phyloP scores from a whole-genome alignment of 2,113 vertebrate species.

The Sinocyclocheilus grahami region DNA sequence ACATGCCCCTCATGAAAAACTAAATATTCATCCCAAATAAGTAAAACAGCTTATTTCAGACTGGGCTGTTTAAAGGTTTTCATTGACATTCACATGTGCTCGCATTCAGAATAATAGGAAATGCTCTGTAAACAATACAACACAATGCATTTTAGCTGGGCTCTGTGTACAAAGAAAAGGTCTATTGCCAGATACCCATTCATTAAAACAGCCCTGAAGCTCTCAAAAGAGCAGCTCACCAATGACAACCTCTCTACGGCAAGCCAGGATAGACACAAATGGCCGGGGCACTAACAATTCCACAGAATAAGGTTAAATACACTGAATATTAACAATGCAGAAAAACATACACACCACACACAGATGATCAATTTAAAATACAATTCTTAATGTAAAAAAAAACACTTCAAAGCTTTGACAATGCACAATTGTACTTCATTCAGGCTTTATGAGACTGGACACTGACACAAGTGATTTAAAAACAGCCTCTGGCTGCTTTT shows the following conservation, averaged over 20 bases:
- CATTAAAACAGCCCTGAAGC: constrained; percentile 57
- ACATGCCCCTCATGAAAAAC: not conserved
- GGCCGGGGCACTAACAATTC: not conserved
- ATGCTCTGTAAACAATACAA: constrained; percentile 71
- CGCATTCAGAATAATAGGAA: constrained; percentile 60
- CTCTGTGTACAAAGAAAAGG: constrained; percentile 70
- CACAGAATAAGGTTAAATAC: not conserved
- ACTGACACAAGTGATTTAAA: constrained; percentile 41
- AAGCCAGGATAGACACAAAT: constrained; percentile 61
- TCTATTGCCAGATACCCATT: constrained; percentile 71
- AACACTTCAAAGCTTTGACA: constrained; percentile 30
- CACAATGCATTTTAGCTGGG: constrained; percentile 70
- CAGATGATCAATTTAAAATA: not conserved
- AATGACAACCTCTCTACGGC: constrained; percentile 65
- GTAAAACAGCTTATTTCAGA: not conserved
- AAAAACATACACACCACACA: not conserved
- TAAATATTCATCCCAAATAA: not conserved
- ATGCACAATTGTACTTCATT: constrained; percentile 46
- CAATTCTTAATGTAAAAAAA: not conserved
- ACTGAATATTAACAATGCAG: not conserved
- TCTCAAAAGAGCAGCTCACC: constrained; percentile 56
- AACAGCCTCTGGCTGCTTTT: constrained; percentile 36
- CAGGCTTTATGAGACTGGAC: constrained; percentile 45
- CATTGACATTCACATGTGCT: constrained; percentile 50
- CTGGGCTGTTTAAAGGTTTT: not conserved